Base-by-base conservation (phyloP, 2,113 vertebrate species). In the Mormyrus lacerda region DNA sequence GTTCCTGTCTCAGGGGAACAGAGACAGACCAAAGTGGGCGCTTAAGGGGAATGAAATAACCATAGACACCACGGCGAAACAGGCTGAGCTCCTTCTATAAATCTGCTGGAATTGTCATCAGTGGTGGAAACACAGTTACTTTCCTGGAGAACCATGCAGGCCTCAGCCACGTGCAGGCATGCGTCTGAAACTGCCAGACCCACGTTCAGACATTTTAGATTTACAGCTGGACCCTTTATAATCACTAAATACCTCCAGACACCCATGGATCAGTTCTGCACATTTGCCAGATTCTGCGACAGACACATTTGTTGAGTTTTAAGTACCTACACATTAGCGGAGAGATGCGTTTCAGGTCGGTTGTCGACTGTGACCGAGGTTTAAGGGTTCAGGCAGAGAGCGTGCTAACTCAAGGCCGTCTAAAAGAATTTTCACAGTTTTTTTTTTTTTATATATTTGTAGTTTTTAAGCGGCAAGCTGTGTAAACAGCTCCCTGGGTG, bases 391-490 rank as follows among this genome's bases (percentile, higher is more conserved):
- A 35, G 27, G 31, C 50, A 87, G 9, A 87, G 11, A 5, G 17
- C 24, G 5, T 31, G n/a, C 55, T 55, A 55, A 87, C 27, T 51
- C 50, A 51, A 53, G 27, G n/a, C 50, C 47, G 3, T 31, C 85
- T 31, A 9, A 87, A 87, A 15, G 85, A 31, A 24, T 55, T 87
- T 50, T 48, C n/a, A 31, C n/a, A 15, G n/a, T 27, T 47, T 48
- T 19, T 76, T 69, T 61, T 73, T 73, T 85, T 47, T 79, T 10
- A 11, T 50, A 27, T 11, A 58, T 55, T 58, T 87, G 27, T 35
- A 86, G 35, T 51, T 85, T 76, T 88, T 42, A 79, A 24, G 76
- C 39, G 47, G 21, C 27, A 82, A 89, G 73, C 39, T 89, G 76
- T 89, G 35, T 84, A 89, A 84, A 85, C 53, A 45, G 51, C 55